Evolutionary conservation across 2,797 vertebrate species (phyloP).

Genomic region (Corythornis leucogaster): DNA sequence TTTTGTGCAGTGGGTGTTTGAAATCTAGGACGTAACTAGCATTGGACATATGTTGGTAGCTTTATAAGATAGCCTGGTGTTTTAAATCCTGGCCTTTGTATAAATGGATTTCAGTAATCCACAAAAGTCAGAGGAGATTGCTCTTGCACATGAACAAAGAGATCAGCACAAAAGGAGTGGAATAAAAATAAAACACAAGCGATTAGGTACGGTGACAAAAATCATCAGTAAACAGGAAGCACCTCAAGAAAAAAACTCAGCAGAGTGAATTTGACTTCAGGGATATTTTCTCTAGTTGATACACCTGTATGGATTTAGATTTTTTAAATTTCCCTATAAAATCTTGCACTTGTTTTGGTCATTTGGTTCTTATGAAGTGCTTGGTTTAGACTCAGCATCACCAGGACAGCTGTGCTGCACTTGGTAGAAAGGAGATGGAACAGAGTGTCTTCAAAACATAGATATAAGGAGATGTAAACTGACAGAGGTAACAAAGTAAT

Average conservation of each 20-base stretch:
- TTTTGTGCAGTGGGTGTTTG: not conserved
- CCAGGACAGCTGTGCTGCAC: not conserved
- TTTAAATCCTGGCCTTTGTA: slow-evolving; percentile 55
- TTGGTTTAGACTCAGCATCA: not conserved
- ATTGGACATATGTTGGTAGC: slow-evolving; percentile 8
- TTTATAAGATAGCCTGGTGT: slow-evolving; percentile 43
- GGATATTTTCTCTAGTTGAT: not conserved
- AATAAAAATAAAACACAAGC: not conserved
- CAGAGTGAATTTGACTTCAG: not conserved
- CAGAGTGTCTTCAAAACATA: not conserved
- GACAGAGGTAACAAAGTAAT: not conserved
- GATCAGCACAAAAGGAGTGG: not conserved
- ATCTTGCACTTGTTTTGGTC: not conserved
- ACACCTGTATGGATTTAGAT: not conserved
- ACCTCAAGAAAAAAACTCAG: not conserved
- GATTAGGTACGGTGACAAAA: not conserved
- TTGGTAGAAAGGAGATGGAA: not conserved
- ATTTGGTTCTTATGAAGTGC: not conserved
- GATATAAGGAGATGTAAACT: not conserved
- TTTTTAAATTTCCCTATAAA: not conserved
- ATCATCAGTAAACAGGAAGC: not conserved
- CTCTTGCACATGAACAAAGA: not conserved
- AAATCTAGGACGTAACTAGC: not conserved
- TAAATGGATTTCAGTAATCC: slow-evolving; percentile 66
- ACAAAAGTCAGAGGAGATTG: not conserved